phyloP scores from a whole-genome alignment of 2,113 vertebrate species.

The Himantopus leucocephalus region DNA sequence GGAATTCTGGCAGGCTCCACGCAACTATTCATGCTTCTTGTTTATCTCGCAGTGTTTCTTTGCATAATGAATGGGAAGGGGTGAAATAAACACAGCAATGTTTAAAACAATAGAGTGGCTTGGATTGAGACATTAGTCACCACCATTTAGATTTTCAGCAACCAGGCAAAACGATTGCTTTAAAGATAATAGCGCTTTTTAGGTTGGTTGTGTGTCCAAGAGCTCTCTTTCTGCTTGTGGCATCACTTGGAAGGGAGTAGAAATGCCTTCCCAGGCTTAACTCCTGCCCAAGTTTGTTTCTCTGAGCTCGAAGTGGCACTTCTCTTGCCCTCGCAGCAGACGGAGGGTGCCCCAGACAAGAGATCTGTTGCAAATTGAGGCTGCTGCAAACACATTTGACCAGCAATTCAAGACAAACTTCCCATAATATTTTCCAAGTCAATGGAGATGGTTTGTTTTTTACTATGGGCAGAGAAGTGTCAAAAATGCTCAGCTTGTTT shows the following conservation, averaged over 20 bases:
- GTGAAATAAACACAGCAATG: slow-evolving; percentile 17
- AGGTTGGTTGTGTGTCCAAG: neutral
- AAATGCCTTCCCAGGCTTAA: neutral
- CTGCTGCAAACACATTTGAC: neutral
- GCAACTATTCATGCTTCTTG: slow-evolving; percentile 4
- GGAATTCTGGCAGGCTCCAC: slow-evolving; percentile 25
- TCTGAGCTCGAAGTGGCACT: neutral
- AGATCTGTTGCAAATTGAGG: neutral
- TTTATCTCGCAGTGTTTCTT: slow-evolving; percentile 15
- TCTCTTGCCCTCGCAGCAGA: neutral
- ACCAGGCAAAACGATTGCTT: neutral
- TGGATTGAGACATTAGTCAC: neutral
- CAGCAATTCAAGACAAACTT: neutral
- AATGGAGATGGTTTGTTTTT: neutral
- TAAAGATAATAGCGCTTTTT: neutral
- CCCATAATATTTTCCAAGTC: neutral
- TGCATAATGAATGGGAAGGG: slow-evolving; percentile 37
- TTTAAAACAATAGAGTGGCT: slow-evolving; percentile 32
- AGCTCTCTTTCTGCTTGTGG: neutral
- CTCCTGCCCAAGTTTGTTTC: neutral
- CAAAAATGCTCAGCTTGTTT: neutral
- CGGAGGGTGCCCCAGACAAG: neutral
- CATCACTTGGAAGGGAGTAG: neutral
- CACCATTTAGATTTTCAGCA: slow-evolving; percentile 3
- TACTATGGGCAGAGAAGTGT: neutral